Percentiles rank a stretch among this genome's conserved stretches.
Conservation (phyloP, 2,888 invertebrate genomes). For the Torymus texanus region DNA sequence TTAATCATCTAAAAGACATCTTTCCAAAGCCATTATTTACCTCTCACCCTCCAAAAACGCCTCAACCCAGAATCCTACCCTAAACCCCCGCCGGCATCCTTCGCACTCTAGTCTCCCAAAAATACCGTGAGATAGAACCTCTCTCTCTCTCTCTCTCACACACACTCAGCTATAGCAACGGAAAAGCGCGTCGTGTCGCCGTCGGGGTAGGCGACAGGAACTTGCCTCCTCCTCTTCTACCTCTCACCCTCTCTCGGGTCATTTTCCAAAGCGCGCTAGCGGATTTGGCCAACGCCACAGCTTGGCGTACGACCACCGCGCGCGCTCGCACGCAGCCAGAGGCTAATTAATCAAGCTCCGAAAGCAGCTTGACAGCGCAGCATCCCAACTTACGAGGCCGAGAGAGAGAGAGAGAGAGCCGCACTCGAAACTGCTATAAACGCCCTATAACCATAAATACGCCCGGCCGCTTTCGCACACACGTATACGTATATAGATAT, state of each 20-base stretch:
- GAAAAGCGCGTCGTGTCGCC: too few species aligned
- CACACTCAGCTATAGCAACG: too few species aligned
- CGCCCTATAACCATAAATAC: slow-evolving; percentile 63
- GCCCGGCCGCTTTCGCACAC: not conserved
- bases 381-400: slow-evolving; percentile 61
- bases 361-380: slow-evolving; percentile 64
- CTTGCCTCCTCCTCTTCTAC: too few species aligned
- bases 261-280: not conserved
- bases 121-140: too few species aligned
- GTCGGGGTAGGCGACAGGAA: too few species aligned
- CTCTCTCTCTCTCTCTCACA: too few species aligned
- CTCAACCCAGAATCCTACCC: too few species aligned
- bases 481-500: not conserved
- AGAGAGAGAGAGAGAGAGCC: not conserved
- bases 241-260: not conserved
- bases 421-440: slow-evolving; percentile 62
- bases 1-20: too few species aligned
- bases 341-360: slow-evolving; percentile 65
- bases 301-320: slow-evolving; percentile 33
- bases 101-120: too few species aligned
- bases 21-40: too few species aligned
- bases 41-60: too few species aligned
- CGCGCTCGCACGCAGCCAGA: slow-evolving; percentile 21
- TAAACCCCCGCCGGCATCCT: too few species aligned
- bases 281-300: slow-evolving; percentile 44